Evolutionary conservation across 2,797 vertebrate species (phyloP), one percentile per base, ranked within the genome.

Genomic region (Spinibarbus caldwelli): DNA sequence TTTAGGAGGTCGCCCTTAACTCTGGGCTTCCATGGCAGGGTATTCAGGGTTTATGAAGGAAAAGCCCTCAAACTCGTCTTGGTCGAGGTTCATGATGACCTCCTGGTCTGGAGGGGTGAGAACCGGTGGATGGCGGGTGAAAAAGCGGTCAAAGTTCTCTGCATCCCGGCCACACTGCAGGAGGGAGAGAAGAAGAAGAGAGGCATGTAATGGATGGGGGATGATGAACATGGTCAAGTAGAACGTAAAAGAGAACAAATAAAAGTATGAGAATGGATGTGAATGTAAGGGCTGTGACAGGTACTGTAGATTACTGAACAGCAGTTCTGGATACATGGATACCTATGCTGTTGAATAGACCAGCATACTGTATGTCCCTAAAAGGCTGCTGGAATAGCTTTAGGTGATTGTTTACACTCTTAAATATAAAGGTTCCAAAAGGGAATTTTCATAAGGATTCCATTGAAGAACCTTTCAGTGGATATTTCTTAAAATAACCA

Each of bases 31-130:
- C 86, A 83, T 87, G 91, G 89, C 89, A 38, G 92, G 91, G 91
- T 92, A 96, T 87, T 93, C 93, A 0, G 92, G 87, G 94, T 95
- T 95, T 93, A 95, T 94, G 94, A 94, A 95, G 93, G 93, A 94
- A 93, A 95, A 95, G 90, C 98, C 98, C 96, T 98, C 96, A 89
- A 99, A 99, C 96, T 99, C 98, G 93, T 97, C 96, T 93, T 99
- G 98, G 96, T 99, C 98, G 96, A 99, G 96, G 96, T 99, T 99
- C 96, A 97, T 96, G 97, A 99, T 98, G 96, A 99, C 97, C 96
- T 99, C 98, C 93, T 98, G 97, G 95, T 99, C 97, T 3, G 98
- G 97, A 92, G 97, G 98, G 88, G 97, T 99, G 94, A 99, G 94
- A 94, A 99, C 97, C 26, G 98, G 98, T 70, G 97, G 97, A 93